These are phyloP conservation scores for Brienomyrus longianalis DNA, from an alignment of 2,113 vertebrate genomes.

Conservation along the genomic window DNA sequence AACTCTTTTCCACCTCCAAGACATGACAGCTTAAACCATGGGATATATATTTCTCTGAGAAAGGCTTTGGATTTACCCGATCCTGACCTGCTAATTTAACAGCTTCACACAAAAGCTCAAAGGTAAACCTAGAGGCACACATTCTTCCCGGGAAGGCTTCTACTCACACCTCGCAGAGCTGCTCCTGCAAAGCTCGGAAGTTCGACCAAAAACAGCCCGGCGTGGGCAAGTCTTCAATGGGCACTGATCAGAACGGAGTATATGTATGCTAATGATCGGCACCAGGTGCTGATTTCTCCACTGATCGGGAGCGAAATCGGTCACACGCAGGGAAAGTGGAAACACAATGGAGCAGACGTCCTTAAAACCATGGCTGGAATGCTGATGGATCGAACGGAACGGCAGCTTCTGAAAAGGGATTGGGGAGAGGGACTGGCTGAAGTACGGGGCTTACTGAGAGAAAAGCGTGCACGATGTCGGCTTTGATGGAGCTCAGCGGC, in stretches of 20 bases:
- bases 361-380: constrained; percentile 49
- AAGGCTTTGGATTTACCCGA: background rate
- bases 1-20: background rate
- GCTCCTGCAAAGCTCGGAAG: background rate
- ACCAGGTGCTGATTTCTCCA: constrained; percentile 50
- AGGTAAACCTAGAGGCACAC: background rate
- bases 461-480: constrained; percentile 96
- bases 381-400: constrained; percentile 34
- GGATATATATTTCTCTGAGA: background rate
- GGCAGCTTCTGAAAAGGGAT: constrained; percentile 14
- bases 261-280: constrained; percentile 64
- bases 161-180: background rate
- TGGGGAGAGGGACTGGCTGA: background rate
- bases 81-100: background rate
- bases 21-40: background rate
- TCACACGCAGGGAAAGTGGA: constrained; percentile 44
- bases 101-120: background rate
- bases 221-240: constrained; percentile 14
- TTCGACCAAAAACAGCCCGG: background rate
- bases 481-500: constrained; percentile 97
- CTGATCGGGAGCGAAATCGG: constrained; percentile 52
- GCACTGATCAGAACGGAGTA: constrained; percentile 38
- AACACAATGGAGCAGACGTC: constrained; percentile 44
- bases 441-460: constrained; percentile 74
- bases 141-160: background rate